These are phyloP conservation scores for Xylota segnis DNA, from an alignment of 2,888 invertebrate genomes.

Conservation along the genomic window DNA sequence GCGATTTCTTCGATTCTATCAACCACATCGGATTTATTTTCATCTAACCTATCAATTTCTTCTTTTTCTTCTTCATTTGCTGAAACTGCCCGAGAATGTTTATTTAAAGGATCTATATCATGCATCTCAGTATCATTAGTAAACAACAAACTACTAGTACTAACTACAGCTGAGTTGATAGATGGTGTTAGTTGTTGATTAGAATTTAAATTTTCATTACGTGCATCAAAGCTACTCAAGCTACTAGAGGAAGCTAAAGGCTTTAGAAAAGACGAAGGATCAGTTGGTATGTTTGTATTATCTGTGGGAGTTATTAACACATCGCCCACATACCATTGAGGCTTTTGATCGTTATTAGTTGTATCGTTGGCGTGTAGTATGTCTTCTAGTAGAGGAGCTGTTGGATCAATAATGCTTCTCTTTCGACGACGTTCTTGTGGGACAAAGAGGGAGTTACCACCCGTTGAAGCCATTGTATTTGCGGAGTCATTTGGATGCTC, in stretches of 20 bases:
- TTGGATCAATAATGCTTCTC: slow-evolving; percentile 41
- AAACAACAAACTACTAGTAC: slow-evolving; percentile 78
- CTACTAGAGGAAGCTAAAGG: slow-evolving; percentile 58
- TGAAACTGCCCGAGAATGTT: slow-evolving; percentile 70
- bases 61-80: slow-evolving; percentile 43
- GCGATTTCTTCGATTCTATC: slow-evolving; percentile 17
- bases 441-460: neutral
- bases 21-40: slow-evolving; percentile 7
- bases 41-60: neutral
- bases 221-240: slow-evolving; percentile 65
- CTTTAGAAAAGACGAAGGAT: slow-evolving; percentile 24
- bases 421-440: slow-evolving; percentile 35
- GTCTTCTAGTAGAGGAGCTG: slow-evolving; percentile 52
- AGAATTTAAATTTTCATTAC: slow-evolving; percentile 54
- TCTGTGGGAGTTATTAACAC: slow-evolving; percentile 57
- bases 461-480: neutral
- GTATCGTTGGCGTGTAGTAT: slow-evolving; percentile 4
- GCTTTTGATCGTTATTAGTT: slow-evolving; percentile 1
- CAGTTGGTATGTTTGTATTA: neutral
- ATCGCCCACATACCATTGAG: slow-evolving; percentile 67
- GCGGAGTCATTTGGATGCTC: slow-evolving; percentile 3
- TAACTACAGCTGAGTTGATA: slow-evolving; percentile 76
- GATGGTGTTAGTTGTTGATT: slow-evolving; percentile 59
- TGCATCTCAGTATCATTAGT: slow-evolving; percentile 62
- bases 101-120: slow-evolving; percentile 54